phyloP scores from a whole-genome alignment of 1,140 invertebrate species.

The Phenacoccus solenopsis region DNA sequence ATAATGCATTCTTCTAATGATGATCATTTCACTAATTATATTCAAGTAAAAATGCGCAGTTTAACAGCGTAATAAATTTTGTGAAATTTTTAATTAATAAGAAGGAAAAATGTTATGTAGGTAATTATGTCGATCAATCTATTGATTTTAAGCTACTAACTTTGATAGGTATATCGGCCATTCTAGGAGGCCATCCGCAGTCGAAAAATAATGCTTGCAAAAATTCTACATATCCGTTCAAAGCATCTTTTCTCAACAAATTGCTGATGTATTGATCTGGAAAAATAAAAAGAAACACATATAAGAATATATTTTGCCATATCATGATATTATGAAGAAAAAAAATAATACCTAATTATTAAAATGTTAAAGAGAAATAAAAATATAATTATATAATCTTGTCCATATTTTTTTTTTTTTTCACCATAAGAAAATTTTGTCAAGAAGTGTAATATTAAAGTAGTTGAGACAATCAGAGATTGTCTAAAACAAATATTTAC shows the following conservation, averaged over 20 bases:
- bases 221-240: slow-evolving; percentile 28
- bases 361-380: neutral
- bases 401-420: neutral
- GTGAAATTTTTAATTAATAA: too few species aligned
- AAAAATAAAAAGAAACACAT: slow-evolving; percentile 13
- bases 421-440: neutral
- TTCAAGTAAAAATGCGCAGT: too few species aligned
- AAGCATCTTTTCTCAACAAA: slow-evolving; percentile 27
- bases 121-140: neutral
- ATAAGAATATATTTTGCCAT: too few species aligned
- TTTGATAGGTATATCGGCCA: slow-evolving; percentile 28
- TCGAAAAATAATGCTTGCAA: slow-evolving; percentile 28
- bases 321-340: too few species aligned
- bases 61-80: too few species aligned
- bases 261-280: slow-evolving; percentile 31
- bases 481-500: slow-evolving; percentile 22
- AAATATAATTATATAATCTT: neutral
- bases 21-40: too few species aligned
- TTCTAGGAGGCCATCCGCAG: slow-evolving; percentile 27
- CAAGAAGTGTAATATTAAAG: neutral
- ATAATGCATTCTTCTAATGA: too few species aligned
- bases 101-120: too few species aligned
- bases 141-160: too few species aligned
- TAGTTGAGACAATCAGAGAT: neutral
- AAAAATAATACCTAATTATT: too few species aligned